A percentile compares a stretch with the other conserved stretches of the same genome.
Conservation (phyloP, 2,113 vertebrate species). For the Syngnathus scovelli region DNA sequence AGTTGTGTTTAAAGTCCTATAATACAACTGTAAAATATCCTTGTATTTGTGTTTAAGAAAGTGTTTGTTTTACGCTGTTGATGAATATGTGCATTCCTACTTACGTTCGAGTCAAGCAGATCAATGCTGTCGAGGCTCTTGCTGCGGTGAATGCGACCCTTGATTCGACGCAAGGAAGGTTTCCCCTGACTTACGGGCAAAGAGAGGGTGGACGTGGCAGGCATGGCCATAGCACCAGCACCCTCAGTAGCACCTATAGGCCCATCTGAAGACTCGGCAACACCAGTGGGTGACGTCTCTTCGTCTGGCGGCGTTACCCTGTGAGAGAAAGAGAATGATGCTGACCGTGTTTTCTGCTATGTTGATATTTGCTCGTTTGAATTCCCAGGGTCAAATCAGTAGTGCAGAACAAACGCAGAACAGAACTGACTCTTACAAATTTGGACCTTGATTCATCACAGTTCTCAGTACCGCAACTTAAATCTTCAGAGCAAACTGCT, state of each 20-base stretch:
- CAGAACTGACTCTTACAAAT: background rate
- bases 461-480: slow-evolving; percentile 15
- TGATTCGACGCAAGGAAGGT: slow-evolving; percentile 91
- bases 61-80: background rate
- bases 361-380: background rate
- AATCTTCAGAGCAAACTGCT: slow-evolving; percentile 11
- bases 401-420: background rate
- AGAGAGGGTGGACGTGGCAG: slow-evolving; percentile 76
- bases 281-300: slow-evolving; percentile 52
- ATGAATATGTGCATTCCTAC: slow-evolving; percentile 26
- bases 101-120: slow-evolving; percentile 91
- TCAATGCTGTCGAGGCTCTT: slow-evolving; percentile 93
- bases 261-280: slow-evolving; percentile 45
- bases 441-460: slow-evolving; percentile 28
- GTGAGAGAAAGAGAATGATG: slow-evolving; percentile 21
- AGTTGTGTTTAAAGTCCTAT: too few species aligned
- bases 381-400: background rate
- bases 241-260: slow-evolving; percentile 55
- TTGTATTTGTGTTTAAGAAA: background rate
- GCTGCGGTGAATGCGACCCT: slow-evolving; percentile 92
- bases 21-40: too few species aligned
- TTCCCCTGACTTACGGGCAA: slow-evolving; percentile 84
- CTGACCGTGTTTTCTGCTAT: background rate
- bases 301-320: slow-evolving; percentile 84
- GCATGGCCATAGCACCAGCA: slow-evolving; percentile 75